Percentiles rank a stretch among this genome's conserved stretches.
phyloP scores from a whole-genome alignment of 2,113 vertebrate species.

The Rattus norvegicus region DNA sequence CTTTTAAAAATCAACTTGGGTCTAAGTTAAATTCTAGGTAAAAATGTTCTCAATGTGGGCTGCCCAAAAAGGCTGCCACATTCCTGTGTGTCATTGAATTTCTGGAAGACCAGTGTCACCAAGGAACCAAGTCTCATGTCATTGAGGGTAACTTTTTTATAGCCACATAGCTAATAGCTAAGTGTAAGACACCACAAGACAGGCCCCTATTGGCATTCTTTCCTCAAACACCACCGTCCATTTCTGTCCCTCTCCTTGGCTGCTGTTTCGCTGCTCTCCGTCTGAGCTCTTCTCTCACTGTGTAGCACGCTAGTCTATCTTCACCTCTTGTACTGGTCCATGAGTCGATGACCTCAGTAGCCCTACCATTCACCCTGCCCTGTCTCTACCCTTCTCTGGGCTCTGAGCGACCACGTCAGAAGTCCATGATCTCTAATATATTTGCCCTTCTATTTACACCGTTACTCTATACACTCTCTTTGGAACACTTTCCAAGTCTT shows the following conservation, averaged over 20 bases:
- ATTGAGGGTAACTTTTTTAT: not conserved
- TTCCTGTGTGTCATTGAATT: not conserved
- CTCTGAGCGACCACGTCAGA: not conserved
- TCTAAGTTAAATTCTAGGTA: not conserved
- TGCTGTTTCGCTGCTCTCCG: not conserved
- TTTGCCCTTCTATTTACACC: not conserved
- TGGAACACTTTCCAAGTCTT: not conserved
- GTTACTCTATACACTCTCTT: not conserved
- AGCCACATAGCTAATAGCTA: not conserved
- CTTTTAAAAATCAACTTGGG: not conserved
- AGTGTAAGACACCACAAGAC: not conserved
- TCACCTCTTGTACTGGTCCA: not conserved
- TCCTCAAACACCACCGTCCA: not conserved
- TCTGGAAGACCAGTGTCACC: not conserved
- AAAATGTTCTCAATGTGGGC: fast-evolving
- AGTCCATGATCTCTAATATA: not conserved
- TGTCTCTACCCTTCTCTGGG: not conserved
- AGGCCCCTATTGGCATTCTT: not conserved
- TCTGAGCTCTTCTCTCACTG: not conserved
- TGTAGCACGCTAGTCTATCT: not conserved
- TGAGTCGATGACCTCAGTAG: not conserved
- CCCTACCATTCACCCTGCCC: not conserved
- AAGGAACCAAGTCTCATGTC: not conserved
- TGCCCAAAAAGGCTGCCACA: too few species aligned
- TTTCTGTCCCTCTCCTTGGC: not conserved